Percentiles rank a stretch among this genome's conserved stretches.
These are phyloP conservation scores for Drosophila dunni DNA, from an alignment of 1,140 invertebrate genomes.

Conservation along the genomic window DNA sequence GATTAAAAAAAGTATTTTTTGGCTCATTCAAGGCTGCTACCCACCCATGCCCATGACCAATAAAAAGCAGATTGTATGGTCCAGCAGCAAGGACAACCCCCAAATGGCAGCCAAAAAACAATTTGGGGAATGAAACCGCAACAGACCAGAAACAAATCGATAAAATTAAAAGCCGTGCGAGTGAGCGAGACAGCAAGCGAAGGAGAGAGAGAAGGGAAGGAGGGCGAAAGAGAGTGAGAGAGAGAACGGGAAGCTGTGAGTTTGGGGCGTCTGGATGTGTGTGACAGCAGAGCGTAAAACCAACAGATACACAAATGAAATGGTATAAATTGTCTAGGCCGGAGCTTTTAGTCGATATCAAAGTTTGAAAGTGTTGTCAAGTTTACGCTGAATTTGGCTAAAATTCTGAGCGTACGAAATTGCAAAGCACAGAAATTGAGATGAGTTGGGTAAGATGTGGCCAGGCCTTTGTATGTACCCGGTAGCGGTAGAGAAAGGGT, in stretches of 20 bases:
- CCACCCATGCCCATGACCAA: constrained; percentile 58
- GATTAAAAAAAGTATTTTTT: constrained; percentile 20
- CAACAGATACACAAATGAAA: constrained; percentile 33
- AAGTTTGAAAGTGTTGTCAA: constrained; percentile 69
- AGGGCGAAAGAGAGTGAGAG: not conserved
- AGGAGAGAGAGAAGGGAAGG: not conserved
- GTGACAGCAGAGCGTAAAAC: constrained; percentile 36
- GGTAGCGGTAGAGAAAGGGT: not conserved
- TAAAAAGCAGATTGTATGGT: constrained; percentile 75
- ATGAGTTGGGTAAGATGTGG: not conserved
- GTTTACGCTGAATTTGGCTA: constrained; percentile 77
- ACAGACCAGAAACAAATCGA: constrained; percentile 63
- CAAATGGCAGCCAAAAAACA: constrained; percentile 50
- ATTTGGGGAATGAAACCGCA: constrained; percentile 46
- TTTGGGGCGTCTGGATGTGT: constrained; percentile 14
- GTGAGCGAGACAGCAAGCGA: constrained; percentile 13
- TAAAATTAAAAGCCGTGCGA: constrained; percentile 61
- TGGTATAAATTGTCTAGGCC: constrained; percentile 35
- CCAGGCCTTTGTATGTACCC: not conserved
- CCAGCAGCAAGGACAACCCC: constrained; percentile 36
- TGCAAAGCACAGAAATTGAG: not conserved
- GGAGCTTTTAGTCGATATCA: constrained; percentile 18
- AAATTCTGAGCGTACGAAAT: constrained; percentile 42
- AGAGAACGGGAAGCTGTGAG: not conserved
- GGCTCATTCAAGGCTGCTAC: constrained; percentile 49